Evolutionary conservation across 2,797 vertebrate species (phyloP).

Genomic region (Enteromius fasciolatus): DNA sequence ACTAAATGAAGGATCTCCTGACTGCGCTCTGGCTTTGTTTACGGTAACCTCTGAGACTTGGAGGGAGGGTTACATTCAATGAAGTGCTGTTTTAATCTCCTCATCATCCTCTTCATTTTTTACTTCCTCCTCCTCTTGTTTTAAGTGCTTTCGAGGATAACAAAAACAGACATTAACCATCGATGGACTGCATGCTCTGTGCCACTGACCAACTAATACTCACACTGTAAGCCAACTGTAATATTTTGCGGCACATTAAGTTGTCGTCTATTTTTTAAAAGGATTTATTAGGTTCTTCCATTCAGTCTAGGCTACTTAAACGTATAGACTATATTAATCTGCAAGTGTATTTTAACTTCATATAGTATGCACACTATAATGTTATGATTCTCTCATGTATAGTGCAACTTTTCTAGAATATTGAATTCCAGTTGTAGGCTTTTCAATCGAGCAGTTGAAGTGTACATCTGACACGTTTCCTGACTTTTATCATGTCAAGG

Average conservation of each 20-base stretch:
- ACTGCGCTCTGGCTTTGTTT: slow-evolving; percentile 47
- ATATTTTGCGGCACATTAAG: slow-evolving; percentile 60
- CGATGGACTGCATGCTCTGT: slow-evolving; percentile 78
- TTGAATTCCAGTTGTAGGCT: slow-evolving; percentile 32
- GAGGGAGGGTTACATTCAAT: slow-evolving; percentile 61
- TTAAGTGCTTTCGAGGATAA: slow-evolving; percentile 65
- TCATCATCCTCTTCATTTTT: slow-evolving; percentile 11
- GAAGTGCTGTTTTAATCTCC: slow-evolving; percentile 59
- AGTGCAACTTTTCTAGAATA: slow-evolving; percentile 51
- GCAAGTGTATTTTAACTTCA: slow-evolving; percentile 73
- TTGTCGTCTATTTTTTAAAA: slow-evolving; percentile 42
- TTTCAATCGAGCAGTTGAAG: slow-evolving; percentile 25
- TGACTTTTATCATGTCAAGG: slow-evolving; percentile 26
- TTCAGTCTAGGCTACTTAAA: slow-evolving; percentile 59
- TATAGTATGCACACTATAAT: slow-evolving; percentile 68
- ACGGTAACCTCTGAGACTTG: slow-evolving; percentile 60
- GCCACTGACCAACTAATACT: slow-evolving; percentile 65
- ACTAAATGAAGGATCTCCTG: slow-evolving; percentile 58
- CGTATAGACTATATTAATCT: slow-evolving; percentile 55
- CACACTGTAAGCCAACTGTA: slow-evolving; percentile 62
- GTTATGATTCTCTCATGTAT: slow-evolving; percentile 59
- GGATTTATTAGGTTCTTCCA: slow-evolving; percentile 42
- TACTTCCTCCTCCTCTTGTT: slow-evolving; percentile 35
- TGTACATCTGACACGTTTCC: slow-evolving; percentile 20
- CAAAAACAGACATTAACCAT: slow-evolving; percentile 67